Evolutionary conservation across 2,888 invertebrate genomes (phyloP), one percentile per base, ranked within the genome.

Genomic region (Xanthia icteritia): DNA sequence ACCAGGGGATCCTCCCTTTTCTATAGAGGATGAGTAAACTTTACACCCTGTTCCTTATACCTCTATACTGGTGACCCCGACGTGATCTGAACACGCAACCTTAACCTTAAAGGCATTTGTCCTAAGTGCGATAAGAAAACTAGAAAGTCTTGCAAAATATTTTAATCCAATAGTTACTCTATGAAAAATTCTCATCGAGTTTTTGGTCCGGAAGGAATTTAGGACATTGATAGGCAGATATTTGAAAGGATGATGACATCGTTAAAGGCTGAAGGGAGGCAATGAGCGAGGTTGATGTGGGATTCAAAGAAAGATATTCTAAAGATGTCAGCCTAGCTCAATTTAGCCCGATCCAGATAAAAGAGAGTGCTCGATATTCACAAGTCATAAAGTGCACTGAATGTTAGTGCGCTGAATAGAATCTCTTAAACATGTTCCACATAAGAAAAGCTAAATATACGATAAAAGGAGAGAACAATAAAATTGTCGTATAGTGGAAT

Each of bases 401-500:
- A 70, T 60, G 66, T 73, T 69, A 79, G 63, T 58, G 71, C 73
- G 63, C 42, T 76, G 77, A 80, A 82, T 82, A 77, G 76, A 76
- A 80, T 64, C 77, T 27, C 75, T 84, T 85, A 88, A 86, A 89
- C 75, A 79, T 69, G 70, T 75, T 58, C 61, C 56, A 71, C 65
- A 84, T 75, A 83, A 70, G 79, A 85, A 84, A 86, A 84, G 85
- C 79, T 81, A 86, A 78, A 85, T 72, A 83, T 83, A 81, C 88
- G 74, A 85, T 91, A 89, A 92, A 91, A 89, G 82, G 80, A 82
- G 73, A 73, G 85, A 79, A 86, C 89, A 89, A 88, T 91, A 92
- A 92, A 91, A 91, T 77, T 51, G 78, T 85, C 85, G 86, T 92
- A 90, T 92, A 92, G 82, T 60, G 56, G 79, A 90, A 89, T 89